Evolutionary conservation across 2,797 vertebrate genomes (phyloP), one percentile per base, ranked within the genome.

Genomic region (Phalanger gymnotis): DNA sequence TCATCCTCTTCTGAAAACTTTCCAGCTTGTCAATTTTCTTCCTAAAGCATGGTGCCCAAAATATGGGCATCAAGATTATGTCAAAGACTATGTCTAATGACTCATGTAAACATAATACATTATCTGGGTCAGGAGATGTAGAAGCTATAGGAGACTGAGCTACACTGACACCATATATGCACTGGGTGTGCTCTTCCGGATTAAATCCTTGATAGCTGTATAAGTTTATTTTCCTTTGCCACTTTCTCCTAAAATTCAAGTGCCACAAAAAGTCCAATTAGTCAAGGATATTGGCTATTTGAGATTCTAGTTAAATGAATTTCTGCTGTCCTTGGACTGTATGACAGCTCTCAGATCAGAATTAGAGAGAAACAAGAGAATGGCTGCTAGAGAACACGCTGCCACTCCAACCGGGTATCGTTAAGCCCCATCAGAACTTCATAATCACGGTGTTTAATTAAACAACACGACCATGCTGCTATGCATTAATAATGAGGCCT

Each of bases 401-500:
- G 95, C 95, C 95, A 93, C 96, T 97, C 95, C 97, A 97, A 94
- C 95, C 94, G 96, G 96, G 97, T 98, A 96, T 98, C 97, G 97
- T 98, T 98, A 98, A 98, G 97, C 96, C 97, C 93, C 98, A 98
- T 98, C 96, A 97, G 97, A 97, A 98, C 97, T 97, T 98, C 96
- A 96, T 98, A 98, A 98, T 98, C 97, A 97, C 47, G 31, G 97
- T 96, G 97, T 98, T 98, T 98, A 98, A 98, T 98, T 98, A 98
- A 98, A 98, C 98, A 98, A 98, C 98, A 98, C 98, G 98, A 97
- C 98, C 97, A 97, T 95, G 95, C 96, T 95, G 97, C 98, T 97
- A 98, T 98, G 98, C 98, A 98, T 98, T 98, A 98, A 98, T 98
- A 98, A 98, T 98, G 98, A 98, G 97, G 98, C 98, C 98, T 98